Evolutionary conservation across 2,888 invertebrate species (phyloP).

Genomic region (Cryptus viduatorius): DNA sequence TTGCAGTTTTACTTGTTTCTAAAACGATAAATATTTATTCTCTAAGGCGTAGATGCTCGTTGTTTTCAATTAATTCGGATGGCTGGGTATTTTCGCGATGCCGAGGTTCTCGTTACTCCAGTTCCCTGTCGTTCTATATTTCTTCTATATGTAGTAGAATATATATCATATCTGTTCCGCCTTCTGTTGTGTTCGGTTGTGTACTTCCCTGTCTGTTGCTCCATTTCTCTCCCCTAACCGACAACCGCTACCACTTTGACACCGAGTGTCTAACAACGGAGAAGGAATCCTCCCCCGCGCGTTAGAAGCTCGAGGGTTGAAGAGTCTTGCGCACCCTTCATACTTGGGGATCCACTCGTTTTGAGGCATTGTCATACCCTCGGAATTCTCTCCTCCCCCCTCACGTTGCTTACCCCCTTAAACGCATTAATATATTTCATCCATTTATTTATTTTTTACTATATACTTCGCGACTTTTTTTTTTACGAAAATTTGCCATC

Average conservation of each 20-base stretch:
- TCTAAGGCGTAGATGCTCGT: constrained; percentile 30
- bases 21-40: constrained; percentile 69
- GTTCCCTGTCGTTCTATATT: background rate
- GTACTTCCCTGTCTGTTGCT: constrained; percentile 24
- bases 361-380: no score
- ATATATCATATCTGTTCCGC: background rate
- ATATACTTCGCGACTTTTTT: no score
- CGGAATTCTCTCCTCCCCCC: no score
- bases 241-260: constrained; percentile 47
- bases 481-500: no score
- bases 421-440: no score
- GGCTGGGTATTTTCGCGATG: background rate
- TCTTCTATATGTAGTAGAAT: background rate
- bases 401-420: no score
- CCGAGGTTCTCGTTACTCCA: background rate
- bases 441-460: no score
- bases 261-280: constrained; percentile 31
- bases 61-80: constrained; percentile 61
- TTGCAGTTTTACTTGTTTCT: constrained; percentile 39
- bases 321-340: no score
- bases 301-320: background rate
- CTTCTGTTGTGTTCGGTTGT: constrained; percentile 20
- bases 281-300: background rate
- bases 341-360: no score
- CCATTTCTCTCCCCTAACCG: constrained; percentile 1